Evolutionary conservation across 2,113 vertebrate species (phyloP), one percentile per base, ranked within the genome.

Genomic region (Ia io): DNA sequence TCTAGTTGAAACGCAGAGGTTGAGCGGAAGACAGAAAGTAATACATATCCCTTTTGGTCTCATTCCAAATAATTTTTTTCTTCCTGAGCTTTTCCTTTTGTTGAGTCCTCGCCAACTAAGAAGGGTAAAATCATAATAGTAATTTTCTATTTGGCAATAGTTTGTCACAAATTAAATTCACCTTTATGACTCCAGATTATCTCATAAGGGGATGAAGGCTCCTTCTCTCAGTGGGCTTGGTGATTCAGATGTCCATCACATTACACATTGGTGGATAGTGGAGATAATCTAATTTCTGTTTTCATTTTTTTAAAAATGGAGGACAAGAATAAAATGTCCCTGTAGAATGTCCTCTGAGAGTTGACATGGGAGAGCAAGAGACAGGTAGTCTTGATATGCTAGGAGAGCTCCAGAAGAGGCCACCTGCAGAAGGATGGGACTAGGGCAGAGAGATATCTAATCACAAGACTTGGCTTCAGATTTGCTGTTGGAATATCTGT

Each of bases 271-370:
- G 51, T 84, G 11, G 28, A n/a, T 17, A 88, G 51, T 85, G 17
- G 42, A 85, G 59, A 84, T 53, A 79, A 95, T 61, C 5, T 56
- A 90, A 94, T 93, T 94, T 93, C 71, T 76, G 16, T 73, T 85
- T 56, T 35, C 56, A n/a, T 37, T 82, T 61, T 63, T 82, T 80
- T 10, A 11, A 30, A 22, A 65, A 22, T 11, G 2, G 25, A 92
- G n/a, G 44, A 91, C 61, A 88, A 83, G 70, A 88, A 84, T 49
- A 77, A 67, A 67, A 63, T 77, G 8, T 67, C 44, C 49, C 32
- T 56, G 4, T 16, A 76, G 76, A 79, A 59, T 87, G 44, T 94
- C 49, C 61, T 88, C 51, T 63, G 67, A 74, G 56, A 74, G 32
- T 22, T 92, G 65, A 67, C 53, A 47, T 14, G 40, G 17, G 16